Base-by-base conservation (phyloP, 2,888 invertebrate genomes). In the Myathropa florea region DNA sequence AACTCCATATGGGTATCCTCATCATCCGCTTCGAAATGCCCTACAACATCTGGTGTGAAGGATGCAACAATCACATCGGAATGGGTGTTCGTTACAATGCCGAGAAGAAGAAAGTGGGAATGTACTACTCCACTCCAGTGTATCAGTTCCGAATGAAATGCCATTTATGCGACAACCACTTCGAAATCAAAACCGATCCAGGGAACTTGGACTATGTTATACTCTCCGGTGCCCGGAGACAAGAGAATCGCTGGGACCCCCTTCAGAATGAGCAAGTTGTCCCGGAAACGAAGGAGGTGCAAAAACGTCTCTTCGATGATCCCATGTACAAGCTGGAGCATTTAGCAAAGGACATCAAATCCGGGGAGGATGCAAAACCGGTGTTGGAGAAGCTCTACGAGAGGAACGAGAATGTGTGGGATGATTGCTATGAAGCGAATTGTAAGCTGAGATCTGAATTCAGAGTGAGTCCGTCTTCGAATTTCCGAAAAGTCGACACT, bases 81-180 rank as follows among this genome's bases (percentile, higher is more conserved):
- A 99, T 99, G 99, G 99, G 99, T 0, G 99, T 99, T 0, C 95
- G 99, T 67, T 99, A 99, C 92, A 99, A 98, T 90, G 97, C 97
- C 0, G 97, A 98, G 91, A 98, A 98, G 92, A 97, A 94, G 0
- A 98, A 97, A 88, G 94, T 98, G 68, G 99, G 99, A 88, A 99
- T 98, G 97, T 99, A 99, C 92, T 99, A 98, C 91, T 97, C 97
- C 1, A 99, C 99, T 0, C 99, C 99, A 0, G 95, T 99, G 1
- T 99, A 98, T 92, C 97, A 99, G 93, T 99, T 99, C 91, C 95
- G 97, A 73, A 99, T 99, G 99, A 99, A 99, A 91, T 99, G 99
- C 91, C 99, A 99, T 92, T 93, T 99, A 33, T 93, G 99, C 92
- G 97, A 98, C 91, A 99, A 98, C 93, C 97, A 99, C 93, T 97